Evolutionary conservation across 1,140 invertebrate genomes (phyloP).

Genomic region (Aphidius ervi): DNA sequence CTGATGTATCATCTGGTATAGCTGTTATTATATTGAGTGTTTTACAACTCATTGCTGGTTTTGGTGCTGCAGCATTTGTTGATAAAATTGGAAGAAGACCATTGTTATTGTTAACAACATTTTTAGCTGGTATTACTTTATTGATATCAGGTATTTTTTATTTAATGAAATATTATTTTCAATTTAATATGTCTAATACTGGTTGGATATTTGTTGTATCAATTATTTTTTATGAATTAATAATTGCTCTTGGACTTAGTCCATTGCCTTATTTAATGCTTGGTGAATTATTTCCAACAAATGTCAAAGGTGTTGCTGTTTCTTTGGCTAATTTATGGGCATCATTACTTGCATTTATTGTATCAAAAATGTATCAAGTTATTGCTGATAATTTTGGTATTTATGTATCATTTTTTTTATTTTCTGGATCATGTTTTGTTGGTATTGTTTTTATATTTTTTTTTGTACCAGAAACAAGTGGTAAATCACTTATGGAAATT

Average conservation of each 20-base stretch:
- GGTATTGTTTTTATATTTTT: slow-evolving; percentile 59
- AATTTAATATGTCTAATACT: slow-evolving; percentile 37
- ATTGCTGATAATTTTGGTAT: slow-evolving; percentile 54
- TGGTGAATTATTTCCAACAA: slow-evolving; percentile 61
- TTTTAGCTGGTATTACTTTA: slow-evolving; percentile 53
- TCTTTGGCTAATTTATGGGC: slow-evolving; percentile 47
- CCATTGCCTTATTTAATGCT: slow-evolving; percentile 61
- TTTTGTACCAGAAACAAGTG: slow-evolving; percentile 71
- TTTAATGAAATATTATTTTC: slow-evolving; percentile 50
- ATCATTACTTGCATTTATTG: slow-evolving; percentile 51
- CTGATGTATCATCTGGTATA: slow-evolving; percentile 49
- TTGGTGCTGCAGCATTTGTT: slow-evolving; percentile 51
- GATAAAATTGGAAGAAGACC: slow-evolving; percentile 57
- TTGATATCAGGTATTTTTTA: slow-evolving; percentile 47
- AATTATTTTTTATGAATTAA: slow-evolving; percentile 57
- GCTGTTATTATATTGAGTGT: slow-evolving; percentile 61
- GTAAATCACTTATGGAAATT: slow-evolving; percentile 66
- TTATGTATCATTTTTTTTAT: slow-evolving; percentile 57
- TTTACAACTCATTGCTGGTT: slow-evolving; percentile 63
- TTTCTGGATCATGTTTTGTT: slow-evolving; percentile 52
- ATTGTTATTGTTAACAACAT: slow-evolving; percentile 54
- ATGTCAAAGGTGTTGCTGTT: slow-evolving; percentile 58
- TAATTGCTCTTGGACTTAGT: slow-evolving; percentile 58
- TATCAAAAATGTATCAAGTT: slow-evolving; percentile 57
- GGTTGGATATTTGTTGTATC: slow-evolving; percentile 56